phyloP scores from a whole-genome alignment of 2,888 invertebrate genomes.

The Tipula helvola region DNA sequence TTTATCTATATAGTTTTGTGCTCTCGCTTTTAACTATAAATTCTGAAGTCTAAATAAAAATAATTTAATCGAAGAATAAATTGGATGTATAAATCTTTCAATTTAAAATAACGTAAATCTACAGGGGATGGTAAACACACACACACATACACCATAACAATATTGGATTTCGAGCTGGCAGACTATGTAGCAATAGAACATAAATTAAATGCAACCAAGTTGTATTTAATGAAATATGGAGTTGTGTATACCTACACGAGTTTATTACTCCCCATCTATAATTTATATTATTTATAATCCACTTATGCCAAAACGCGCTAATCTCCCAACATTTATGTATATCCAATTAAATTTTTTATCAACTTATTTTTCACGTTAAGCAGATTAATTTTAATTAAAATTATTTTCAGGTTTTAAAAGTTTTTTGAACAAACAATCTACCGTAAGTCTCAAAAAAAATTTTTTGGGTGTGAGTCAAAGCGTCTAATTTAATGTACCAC shows the following conservation, averaged over 20 bases:
- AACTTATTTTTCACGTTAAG: too few relatives aligned
- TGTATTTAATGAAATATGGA: background rate
- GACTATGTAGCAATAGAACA: background rate
- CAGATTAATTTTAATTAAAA: too few relatives aligned
- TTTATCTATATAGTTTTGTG: background rate
- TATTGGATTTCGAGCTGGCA: background rate
- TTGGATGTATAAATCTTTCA: background rate
- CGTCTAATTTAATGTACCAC: too few relatives aligned
- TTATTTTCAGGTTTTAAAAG: too few relatives aligned
- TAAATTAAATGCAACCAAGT: too few relatives aligned
- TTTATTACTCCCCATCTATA: background rate
- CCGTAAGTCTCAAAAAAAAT: too few relatives aligned
- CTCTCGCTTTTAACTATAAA: background rate
- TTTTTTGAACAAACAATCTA: too few relatives aligned
- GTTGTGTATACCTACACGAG: background rate
- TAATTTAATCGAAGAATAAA: background rate
- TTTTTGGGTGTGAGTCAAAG: too few relatives aligned
- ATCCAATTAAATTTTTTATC: too few relatives aligned
- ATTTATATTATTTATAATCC: background rate
- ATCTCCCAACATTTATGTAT: too few relatives aligned
- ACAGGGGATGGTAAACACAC: background rate
- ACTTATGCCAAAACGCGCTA: background rate
- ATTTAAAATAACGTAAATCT: background rate
- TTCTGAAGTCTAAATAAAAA: background rate
- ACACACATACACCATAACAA: background rate